Evolutionary conservation across 2,888 invertebrate genomes (phyloP).

Genomic region (Pinctada fucata): DNA sequence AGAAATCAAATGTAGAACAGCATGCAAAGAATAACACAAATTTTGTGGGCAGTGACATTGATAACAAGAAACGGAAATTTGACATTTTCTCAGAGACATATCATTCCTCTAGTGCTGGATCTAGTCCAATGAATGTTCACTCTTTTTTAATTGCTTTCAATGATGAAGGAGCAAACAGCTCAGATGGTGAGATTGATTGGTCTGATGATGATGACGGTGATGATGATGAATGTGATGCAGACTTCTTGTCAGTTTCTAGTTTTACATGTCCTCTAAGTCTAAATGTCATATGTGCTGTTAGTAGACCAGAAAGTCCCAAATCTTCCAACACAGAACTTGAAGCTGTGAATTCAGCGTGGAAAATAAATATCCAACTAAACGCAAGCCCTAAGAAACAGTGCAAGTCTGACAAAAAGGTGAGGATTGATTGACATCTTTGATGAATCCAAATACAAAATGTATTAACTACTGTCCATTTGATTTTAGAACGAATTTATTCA

Average conservation of each 20-base stretch:
- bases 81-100: background rate
- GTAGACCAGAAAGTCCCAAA: background rate
- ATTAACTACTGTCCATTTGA: no score
- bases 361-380: conserved; percentile 41
- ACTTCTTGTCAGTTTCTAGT: background rate
- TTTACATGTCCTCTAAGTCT: conserved; percentile 38
- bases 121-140: background rate
- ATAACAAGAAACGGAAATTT: background rate
- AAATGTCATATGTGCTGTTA: conserved; percentile 44
- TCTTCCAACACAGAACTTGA: conserved; percentile 36
- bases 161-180: background rate
- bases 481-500: no score
- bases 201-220: conserved; percentile 15
- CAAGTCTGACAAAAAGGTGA: conserved; percentile 41
- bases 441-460: no score
- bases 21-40: background rate
- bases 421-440: background rate
- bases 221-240: conserved; percentile 11
- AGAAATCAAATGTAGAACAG: background rate
- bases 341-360: conserved; percentile 54
- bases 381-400: conserved; percentile 1
- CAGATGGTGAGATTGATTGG: background rate
- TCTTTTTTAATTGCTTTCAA: background rate
- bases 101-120: background rate
- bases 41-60: background rate